Conservation (phyloP, 2,797 vertebrate genomes). For the Glossophaga mutica region DNA sequence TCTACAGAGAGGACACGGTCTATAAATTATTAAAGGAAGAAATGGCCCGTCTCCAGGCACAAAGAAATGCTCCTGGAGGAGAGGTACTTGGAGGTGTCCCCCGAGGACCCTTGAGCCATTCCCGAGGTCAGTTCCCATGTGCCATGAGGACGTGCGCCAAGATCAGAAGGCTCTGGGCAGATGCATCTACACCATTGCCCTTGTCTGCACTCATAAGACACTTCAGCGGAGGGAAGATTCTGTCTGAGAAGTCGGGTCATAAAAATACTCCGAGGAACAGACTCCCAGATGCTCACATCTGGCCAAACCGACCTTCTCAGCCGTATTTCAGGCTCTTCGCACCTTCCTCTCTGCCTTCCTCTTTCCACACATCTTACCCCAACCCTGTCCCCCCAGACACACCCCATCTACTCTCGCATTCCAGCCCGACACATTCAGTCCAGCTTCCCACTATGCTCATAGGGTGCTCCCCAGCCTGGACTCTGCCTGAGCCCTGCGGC, state of each 20-base stretch:
- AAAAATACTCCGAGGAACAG: not conserved
- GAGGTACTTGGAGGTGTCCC: not conserved
- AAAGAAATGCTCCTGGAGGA: not conserved
- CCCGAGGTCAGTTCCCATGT: not conserved
- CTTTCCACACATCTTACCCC: not conserved
- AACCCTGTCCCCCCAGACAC: not conserved
- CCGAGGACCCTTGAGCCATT: not conserved
- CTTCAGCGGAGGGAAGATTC: not conserved
- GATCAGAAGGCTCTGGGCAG: not conserved
- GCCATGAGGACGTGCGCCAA: not conserved
- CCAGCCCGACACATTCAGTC: not conserved
- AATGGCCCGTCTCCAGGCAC: not conserved
- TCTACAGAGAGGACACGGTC: not conserved
- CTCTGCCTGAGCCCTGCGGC: not conserved
- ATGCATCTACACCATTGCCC: too few species aligned
- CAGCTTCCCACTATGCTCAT: not conserved
- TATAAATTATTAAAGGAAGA: slow-evolving; percentile 46
- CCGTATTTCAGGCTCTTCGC: not conserved
- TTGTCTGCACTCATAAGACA: not conserved
- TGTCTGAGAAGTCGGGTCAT: not conserved
- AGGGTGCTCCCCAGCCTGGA: not conserved
- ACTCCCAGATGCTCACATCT: not conserved
- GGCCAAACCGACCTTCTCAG: not conserved
- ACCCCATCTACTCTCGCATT: not conserved
- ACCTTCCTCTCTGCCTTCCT: not conserved